Evolutionary conservation across 1,140 invertebrate genomes (phyloP), one percentile per base, ranked within the genome.

Genomic region (Microplitis demolitor): DNA sequence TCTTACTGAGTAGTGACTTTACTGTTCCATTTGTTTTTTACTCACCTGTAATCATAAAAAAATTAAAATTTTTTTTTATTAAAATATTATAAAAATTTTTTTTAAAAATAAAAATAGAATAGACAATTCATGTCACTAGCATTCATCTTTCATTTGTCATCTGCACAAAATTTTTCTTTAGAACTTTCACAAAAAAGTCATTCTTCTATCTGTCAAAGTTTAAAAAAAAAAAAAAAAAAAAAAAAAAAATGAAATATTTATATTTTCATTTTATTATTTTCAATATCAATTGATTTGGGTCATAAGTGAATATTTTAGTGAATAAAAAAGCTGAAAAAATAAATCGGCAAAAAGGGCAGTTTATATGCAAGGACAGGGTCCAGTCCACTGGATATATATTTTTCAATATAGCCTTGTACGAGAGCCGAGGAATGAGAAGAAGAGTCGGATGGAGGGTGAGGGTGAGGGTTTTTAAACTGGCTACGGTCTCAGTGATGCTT

Each of bases 321-420:
- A 35, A 58, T 35, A 31, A 31, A 56, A 37, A 56, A n/a, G n/a
- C 34, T 69, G 16, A 56, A n/a, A 63, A 24, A 45, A 45, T 45
- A 51, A 54, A 60, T 71, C 14, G 51, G 37, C 56, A 71, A 85
- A 85, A 78, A 75, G 76, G 79, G 83, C 81, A 84, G 84, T 87
- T 87, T 87, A 83, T 85, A 87, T 86, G 83, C 85, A 82, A 79
- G 79, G 78, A 78, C 76, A 72, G 78, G 80, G 81, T 86, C 56
- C 83, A 85, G 82, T 62, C 39, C 70, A 73, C 72, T 73, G 61
- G 61, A 81, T 80, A 80, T 83, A 82, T 85, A 84, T 84, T 84
- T 86, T 85, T 85, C 83, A 86, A 85, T 84, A 83, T 83, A 82
- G 81, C 81, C 51, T 56, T 56, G 53, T 45, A 60, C 51, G 13